Conservation (phyloP, 1,140 invertebrate genomes). For the Psix sp. region DNA sequence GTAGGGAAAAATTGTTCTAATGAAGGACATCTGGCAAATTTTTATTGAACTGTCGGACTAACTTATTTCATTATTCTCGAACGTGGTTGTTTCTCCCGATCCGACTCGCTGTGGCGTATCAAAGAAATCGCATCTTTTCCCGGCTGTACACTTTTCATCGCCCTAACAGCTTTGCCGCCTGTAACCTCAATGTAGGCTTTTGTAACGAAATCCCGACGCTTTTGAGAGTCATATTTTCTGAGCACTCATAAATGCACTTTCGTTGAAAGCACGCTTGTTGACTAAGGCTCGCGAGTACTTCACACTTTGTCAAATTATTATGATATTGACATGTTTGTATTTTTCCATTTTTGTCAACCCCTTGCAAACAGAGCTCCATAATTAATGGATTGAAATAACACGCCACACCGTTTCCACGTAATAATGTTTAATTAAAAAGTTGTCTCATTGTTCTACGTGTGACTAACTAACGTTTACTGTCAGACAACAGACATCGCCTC, state of each 20-base stretch:
- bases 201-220: slow-evolving; percentile 48
- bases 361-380: slow-evolving; percentile 13
- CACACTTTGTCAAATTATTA: slow-evolving; percentile 55
- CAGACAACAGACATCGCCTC: slow-evolving; percentile 10
- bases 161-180: slow-evolving; percentile 47
- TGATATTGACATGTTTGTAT: slow-evolving; percentile 51
- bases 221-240: slow-evolving; percentile 53
- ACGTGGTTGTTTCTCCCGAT: slow-evolving; percentile 9
- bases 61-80: slow-evolving; percentile 11
- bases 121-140: slow-evolving; percentile 40
- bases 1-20: too few species aligned
- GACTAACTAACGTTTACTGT: slow-evolving; percentile 16
- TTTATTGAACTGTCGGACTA: too few species aligned
- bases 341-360: slow-evolving; percentile 24
- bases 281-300: slow-evolving; percentile 36
- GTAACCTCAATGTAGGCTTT: slow-evolving; percentile 55
- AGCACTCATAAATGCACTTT: slow-evolving; percentile 59
- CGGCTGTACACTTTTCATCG: slow-evolving; percentile 45
- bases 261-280: slow-evolving; percentile 52
- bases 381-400: slow-evolving; percentile 24
- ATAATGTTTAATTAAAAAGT: slow-evolving; percentile 41
- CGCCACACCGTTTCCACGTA: neutral
- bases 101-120: neutral
- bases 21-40: too few species aligned
- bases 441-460: slow-evolving; percentile 18